Percentiles rank a stretch among this genome's conserved stretches.
Conservation (phyloP, 2,797 vertebrate species). For the Urocyon cinereoargenteus region DNA sequence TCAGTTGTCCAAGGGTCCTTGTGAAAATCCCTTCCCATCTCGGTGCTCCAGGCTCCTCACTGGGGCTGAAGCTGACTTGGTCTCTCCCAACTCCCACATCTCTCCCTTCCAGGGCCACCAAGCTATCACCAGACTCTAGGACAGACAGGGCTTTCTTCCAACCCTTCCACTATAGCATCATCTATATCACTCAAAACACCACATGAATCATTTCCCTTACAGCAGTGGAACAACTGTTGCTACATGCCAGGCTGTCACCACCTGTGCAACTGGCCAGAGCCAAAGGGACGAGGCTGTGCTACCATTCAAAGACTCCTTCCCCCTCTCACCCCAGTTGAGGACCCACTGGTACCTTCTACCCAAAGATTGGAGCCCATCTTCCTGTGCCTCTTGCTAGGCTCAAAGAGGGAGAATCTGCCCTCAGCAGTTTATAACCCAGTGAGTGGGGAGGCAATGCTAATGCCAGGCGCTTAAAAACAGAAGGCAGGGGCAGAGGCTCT, state of each 20-base stretch:
- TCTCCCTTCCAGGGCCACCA: background rate
- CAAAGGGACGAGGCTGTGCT: background rate
- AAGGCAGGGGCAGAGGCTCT: background rate
- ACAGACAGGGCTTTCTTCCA: background rate
- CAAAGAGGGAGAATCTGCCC: background rate
- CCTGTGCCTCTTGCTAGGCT: background rate
- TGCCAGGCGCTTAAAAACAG: background rate
- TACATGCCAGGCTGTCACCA: background rate
- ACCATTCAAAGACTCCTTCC: background rate
- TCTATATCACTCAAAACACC: constrained; percentile 40
- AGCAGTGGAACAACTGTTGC: constrained; percentile 46
- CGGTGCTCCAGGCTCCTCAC: background rate
- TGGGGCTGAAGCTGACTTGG: background rate
- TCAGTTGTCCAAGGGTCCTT: background rate
- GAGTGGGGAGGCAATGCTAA: background rate
- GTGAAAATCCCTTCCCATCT: background rate
- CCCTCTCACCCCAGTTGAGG: background rate
- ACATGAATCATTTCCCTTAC: background rate
- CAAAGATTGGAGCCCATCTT: background rate
- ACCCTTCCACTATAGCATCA: background rate
- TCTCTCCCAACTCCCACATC: background rate
- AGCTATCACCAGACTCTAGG: background rate
- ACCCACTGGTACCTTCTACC: background rate
- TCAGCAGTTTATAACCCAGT: too few relatives aligned
- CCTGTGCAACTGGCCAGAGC: background rate